phyloP scores from a whole-genome alignment of 2,797 vertebrate species.

The Sebastes kiyomatsui region DNA sequence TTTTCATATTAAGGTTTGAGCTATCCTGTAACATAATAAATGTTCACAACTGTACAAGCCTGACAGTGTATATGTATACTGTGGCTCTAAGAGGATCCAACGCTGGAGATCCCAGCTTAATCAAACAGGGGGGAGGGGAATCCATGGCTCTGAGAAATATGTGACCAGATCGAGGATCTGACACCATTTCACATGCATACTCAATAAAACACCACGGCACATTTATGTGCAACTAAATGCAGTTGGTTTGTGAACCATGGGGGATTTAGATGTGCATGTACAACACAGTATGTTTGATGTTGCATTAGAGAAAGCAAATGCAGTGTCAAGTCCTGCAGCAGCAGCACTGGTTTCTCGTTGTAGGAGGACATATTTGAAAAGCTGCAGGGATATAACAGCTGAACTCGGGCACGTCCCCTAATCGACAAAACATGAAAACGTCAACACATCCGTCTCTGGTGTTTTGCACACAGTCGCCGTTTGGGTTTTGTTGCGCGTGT shows the following conservation, averaged over 20 bases:
- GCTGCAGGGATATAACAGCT: background rate
- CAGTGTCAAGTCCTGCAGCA: background rate
- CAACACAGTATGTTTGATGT: background rate
- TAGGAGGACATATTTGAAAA: background rate
- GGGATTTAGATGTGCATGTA: background rate
- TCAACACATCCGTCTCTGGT: background rate
- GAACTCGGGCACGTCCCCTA: background rate
- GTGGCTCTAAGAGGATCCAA: constrained; percentile 24
- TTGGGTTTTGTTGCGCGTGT: background rate
- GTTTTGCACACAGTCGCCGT: background rate
- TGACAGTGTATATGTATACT: constrained; percentile 1
- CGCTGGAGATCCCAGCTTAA: constrained; percentile 47
- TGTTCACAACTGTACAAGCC: background rate
- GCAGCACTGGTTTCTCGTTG: background rate
- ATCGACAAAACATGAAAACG: background rate
- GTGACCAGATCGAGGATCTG: constrained; percentile 7
- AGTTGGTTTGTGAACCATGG: background rate
- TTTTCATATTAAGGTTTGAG: background rate
- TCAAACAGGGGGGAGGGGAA: constrained; percentile 49
- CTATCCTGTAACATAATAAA: background rate
- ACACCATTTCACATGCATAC: background rate
- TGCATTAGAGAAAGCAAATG: background rate
- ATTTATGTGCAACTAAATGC: background rate
- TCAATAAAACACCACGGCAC: background rate
- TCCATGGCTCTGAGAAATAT: constrained; percentile 23